Base-by-base conservation (phyloP, 1,140 invertebrate species). In the Venturia canescens region DNA sequence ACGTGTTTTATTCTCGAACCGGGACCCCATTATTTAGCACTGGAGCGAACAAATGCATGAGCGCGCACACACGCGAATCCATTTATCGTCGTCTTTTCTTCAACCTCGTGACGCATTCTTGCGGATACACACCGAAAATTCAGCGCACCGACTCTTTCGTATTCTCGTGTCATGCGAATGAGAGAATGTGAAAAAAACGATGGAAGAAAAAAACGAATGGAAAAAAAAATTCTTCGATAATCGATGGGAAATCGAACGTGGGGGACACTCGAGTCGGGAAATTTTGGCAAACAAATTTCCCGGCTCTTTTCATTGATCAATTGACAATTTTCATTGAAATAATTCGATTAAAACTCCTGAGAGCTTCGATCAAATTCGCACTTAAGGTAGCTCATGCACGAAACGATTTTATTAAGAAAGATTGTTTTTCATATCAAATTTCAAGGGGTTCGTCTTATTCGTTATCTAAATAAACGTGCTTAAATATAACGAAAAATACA, bases 11-110 rank as follows among this genome's bases (percentile, higher is more conserved):
- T 18, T 34, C 63, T 26, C 21, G 5, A 63, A 63, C 21, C 66
- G n/a, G 66, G 29, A 69, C 38, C 23, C 48, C 70, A 74, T 74
- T 74, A 74, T 74, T 74, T 74, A 74, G 44, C 23, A 69, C 7
- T 23, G 60, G 27, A 23, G 60, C 60, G 60, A 63, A 63, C 5
- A 23, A 69, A 29, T 23, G 15, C 18, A 5, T 5, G 13, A 6
- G 31, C 27, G 31, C 16, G 18, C 26, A 18, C 66, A 69, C 63
- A 66, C 29, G 7, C 26, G 6, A 15, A 0, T 69, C 16, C 29
- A 27, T 69, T 31, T 31, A 69, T 69, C 66, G 26, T 72, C 27
- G 66, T 69, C 2, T 31, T 69, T 69, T 69, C 13, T 44, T 13
- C 16, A 31, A 15, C 15, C 66, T 69, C 66, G 66, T 69, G 66